Evolutionary conservation across 2,888 invertebrate genomes (phyloP), one percentile per base, ranked within the genome.

Genomic region (Phytoseiulus persimilis): DNA sequence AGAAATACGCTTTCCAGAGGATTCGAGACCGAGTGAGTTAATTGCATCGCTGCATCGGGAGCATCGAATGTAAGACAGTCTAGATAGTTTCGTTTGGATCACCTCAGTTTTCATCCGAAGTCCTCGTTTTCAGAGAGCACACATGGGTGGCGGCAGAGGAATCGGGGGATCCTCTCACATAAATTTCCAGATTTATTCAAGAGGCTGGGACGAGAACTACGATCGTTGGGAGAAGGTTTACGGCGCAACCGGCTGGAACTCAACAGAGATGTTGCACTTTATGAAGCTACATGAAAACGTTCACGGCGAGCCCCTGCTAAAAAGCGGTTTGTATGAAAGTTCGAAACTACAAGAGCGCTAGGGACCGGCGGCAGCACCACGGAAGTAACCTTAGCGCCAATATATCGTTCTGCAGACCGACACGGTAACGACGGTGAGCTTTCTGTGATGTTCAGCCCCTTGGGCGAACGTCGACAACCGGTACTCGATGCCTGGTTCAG

Each of bases 251-350:
- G 83, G 83, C 28, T 83, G 83, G 83, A 83, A 83, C 31, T 31
- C 83, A 11, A 31, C 31, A 31, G 83, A 5, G 31, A 83, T 83
- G 83, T 23, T 83, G 31, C 83, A 83, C 33, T 83, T 31, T 23
- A 83, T 83, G 83, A 83, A 83, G 83, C 31, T 83, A 23, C 83
- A 83, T 23, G 83, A 83, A 23, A 32, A 33, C 83, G 83, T 83
- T 18, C 33, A 32, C 31, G 31, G 28, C 31, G 83, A 83, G 33
- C 83, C 83, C 11, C 83, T 23, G 11, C 83, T 83, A 2, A 83
- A 33, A 32, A 18, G 18, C 9, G 83, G 83, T 83, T 31, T 14
- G 83, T 83, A 23, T 1, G 1, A 23, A 14, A 2, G 23, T 28
- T 65, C 18, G 65, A 28, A 11, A 2, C 18, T 23, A 23, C 1